Conservation (phyloP, 1,140 invertebrate species). For the Ceratosolen solmsi region DNA sequence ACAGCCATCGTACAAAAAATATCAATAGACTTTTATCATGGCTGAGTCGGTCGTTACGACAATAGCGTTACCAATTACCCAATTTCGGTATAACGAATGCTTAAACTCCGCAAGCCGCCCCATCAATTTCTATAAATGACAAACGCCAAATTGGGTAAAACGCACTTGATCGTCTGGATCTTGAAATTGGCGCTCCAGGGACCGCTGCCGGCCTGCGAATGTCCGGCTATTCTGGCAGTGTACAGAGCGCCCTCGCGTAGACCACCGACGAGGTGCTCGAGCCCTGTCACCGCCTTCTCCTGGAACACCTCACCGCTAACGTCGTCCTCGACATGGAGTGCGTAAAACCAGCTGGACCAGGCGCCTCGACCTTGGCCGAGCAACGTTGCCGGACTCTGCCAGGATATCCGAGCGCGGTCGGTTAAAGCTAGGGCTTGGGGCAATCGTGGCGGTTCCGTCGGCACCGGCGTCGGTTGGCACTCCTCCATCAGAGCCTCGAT, state of each 20-base stretch:
- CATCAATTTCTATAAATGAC: no score
- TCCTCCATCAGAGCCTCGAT: constrained; percentile 79
- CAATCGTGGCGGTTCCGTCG: constrained; percentile 83
- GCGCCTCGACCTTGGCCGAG: constrained; percentile 84
- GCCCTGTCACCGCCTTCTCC: constrained; percentile 73
- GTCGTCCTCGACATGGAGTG: constrained; percentile 81
- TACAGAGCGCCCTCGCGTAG: constrained; percentile 85
- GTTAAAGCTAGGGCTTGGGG: constrained; percentile 86
- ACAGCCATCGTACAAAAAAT: no score
- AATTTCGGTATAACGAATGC: no score
- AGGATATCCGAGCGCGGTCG: constrained; percentile 82
- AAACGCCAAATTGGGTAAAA: neutral
- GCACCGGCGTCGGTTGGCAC: constrained; percentile 83
- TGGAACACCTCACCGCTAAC: constrained; percentile 71
- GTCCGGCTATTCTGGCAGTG: constrained; percentile 84
- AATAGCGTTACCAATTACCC: no score
- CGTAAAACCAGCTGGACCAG: constrained; percentile 90
- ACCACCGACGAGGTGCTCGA: constrained; percentile 78
- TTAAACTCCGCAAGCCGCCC: no score
- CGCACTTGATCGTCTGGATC: constrained; percentile 78
- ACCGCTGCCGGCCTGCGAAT: constrained; percentile 81
- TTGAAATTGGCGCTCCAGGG: constrained; percentile 86
- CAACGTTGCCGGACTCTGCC: constrained; percentile 84
- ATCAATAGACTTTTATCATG: no score
- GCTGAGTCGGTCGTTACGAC: no score